Evolutionary conservation across 2,888 invertebrate species (phyloP).

Genomic region (Opisthograptis luteolata): DNA sequence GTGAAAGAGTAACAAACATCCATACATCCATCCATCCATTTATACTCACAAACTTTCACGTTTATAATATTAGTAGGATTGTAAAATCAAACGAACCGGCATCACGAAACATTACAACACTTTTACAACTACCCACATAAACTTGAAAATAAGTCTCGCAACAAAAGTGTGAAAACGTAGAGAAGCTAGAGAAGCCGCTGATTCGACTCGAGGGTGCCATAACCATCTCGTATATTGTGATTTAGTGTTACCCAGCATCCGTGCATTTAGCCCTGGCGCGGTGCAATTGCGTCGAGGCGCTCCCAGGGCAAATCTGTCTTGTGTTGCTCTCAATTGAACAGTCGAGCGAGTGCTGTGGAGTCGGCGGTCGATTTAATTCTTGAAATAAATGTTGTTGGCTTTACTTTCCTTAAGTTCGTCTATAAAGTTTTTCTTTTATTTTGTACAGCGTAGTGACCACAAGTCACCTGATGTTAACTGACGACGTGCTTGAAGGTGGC

Average conservation of each 20-base stretch:
- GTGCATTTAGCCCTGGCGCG: constrained; percentile 13
- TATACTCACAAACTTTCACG: no score
- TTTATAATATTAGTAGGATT: no score
- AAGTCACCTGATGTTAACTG: no score
- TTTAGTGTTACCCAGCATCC: constrained; percentile 29
- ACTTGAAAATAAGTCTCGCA: constrained; percentile 9
- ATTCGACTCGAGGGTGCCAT: constrained; percentile 36
- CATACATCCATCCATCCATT: no score
- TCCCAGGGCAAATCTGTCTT: constrained; percentile 26
- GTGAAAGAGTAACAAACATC: no score
- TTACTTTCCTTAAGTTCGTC: no score
- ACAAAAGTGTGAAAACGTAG: constrained; percentile 29
- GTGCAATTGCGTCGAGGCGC: constrained; percentile 35
- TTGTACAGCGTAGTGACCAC: no score
- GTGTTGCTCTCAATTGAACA: neutral
- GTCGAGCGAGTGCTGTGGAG: no score
- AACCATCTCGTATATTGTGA: constrained; percentile 43
- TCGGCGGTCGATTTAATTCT: neutral
- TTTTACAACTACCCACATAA: constrained; percentile 3
- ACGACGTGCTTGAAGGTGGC: no score
- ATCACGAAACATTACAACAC: constrained; percentile 5
- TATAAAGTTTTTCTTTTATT: no score
- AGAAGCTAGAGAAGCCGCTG: no score
- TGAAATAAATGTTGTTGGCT: neutral
- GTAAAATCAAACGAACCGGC: no score